Conservation (phyloP, 2,888 invertebrate species). For the Euplagia quadripunctaria region DNA sequence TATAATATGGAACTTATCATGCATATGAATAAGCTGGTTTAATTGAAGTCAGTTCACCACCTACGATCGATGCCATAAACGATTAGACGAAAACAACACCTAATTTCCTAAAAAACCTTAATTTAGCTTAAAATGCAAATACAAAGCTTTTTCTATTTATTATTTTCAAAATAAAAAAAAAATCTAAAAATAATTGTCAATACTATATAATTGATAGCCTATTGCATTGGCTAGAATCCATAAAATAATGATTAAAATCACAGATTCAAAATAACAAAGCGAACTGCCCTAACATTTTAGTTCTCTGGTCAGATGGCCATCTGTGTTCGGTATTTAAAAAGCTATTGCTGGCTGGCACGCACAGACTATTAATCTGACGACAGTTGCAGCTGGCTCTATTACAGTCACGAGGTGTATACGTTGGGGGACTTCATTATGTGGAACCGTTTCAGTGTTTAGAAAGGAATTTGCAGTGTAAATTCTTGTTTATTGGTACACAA, state of each 20-base stretch:
- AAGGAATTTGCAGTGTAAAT: background rate
- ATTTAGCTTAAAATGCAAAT: too few relatives aligned
- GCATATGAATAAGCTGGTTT: too few relatives aligned
- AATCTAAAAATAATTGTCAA: too few relatives aligned
- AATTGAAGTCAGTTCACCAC: too few relatives aligned
- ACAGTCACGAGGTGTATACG: slow-evolving; percentile 51
- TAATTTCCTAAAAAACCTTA: too few relatives aligned
- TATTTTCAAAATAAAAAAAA: too few relatives aligned
- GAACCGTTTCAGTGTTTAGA: background rate
- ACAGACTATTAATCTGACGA: slow-evolving; percentile 67
- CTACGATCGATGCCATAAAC: too few relatives aligned
- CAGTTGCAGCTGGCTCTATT: slow-evolving; percentile 68
- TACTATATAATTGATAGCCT: too few relatives aligned
- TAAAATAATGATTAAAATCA: background rate
- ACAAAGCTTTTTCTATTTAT: too few relatives aligned
- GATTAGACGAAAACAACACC: too few relatives aligned
- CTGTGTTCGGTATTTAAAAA: slow-evolving; percentile 53
- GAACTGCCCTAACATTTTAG: slow-evolving; percentile 4
- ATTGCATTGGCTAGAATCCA: too few relatives aligned
- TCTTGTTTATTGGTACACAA: background rate
- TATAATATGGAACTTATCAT: too few relatives aligned
- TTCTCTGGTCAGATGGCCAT: slow-evolving; percentile 22
- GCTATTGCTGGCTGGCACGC: slow-evolving; percentile 60
- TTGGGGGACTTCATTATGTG: slow-evolving; percentile 54
- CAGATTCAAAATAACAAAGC: background rate